Percentiles rank a stretch among this genome's conserved stretches.
These are phyloP conservation scores for Romanogobio albipinnatus DNA, from an alignment of 2,113 vertebrate genomes.

Conservation along the genomic window DNA sequence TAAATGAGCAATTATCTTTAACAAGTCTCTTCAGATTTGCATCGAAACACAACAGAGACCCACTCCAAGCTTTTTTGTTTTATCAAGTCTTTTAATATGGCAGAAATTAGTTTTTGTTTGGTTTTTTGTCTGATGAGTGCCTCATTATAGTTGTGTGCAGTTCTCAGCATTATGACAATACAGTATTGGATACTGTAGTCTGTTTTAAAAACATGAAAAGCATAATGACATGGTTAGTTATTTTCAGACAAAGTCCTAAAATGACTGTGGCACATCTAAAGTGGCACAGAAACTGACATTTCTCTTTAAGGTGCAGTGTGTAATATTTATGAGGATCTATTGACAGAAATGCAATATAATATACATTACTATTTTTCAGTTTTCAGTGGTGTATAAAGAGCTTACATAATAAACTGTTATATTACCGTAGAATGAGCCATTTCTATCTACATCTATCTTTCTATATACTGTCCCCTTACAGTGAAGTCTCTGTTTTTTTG, in stretches of 20 bases:
- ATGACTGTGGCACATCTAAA: too few relatives aligned
- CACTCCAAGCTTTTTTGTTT: neutral
- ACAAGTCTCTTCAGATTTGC: constrained; percentile 28
- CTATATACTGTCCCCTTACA: too few relatives aligned
- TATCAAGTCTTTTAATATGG: neutral
- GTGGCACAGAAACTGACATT: neutral
- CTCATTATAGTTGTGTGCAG: neutral
- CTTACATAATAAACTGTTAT: too few relatives aligned
- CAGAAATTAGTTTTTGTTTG: neutral
- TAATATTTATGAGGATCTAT: too few relatives aligned
- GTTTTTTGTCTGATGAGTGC: neutral
- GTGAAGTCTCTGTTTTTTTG: too few relatives aligned
- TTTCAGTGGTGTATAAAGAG: too few relatives aligned
- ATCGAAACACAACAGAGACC: constrained; percentile 34
- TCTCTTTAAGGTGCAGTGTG: neutral
- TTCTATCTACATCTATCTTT: too few relatives aligned
- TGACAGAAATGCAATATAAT: too few relatives aligned
- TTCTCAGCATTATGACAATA: neutral
- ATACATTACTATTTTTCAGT: too few relatives aligned
- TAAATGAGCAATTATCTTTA: constrained; percentile 50
- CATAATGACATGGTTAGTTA: neutral
- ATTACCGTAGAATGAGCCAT: too few relatives aligned
- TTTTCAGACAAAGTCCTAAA: neutral
- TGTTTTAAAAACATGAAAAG: neutral
- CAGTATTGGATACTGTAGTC: neutral